Evolutionary conservation across 2,113 vertebrate genomes (phyloP).

Genomic region (Ceratotherium simum): DNA sequence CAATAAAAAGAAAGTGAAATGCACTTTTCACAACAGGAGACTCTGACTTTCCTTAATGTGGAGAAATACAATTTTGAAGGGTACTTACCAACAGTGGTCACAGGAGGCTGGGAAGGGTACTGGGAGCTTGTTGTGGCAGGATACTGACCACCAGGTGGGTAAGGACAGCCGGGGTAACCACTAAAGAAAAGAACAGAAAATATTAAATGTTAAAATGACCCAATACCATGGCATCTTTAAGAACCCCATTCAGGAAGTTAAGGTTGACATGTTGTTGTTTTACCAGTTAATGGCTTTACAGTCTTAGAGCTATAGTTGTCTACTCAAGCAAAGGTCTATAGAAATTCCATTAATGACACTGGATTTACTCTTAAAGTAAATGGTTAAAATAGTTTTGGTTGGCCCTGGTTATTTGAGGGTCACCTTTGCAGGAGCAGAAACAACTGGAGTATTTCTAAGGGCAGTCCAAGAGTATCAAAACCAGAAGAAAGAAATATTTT

Average conservation of each 20-base stretch:
- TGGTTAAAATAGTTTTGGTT: constrained; percentile 17
- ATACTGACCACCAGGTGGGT: constrained; percentile 91
- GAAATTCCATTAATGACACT: constrained; percentile 36
- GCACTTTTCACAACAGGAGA: neutral
- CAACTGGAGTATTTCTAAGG: neutral
- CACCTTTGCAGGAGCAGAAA: constrained; percentile 27
- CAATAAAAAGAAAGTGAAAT: constrained; percentile 13
- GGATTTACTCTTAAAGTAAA: neutral
- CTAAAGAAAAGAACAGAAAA: constrained; percentile 81
- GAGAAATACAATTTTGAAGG: constrained; percentile 49
- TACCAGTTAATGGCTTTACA: neutral
- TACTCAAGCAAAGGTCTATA: neutral
- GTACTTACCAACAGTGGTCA: constrained; percentile 95
- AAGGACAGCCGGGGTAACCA: constrained; percentile 94
- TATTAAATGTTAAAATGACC: constrained; percentile 21
- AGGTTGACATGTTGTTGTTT: neutral
- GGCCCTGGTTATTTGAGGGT: neutral
- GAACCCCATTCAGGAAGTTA: neutral
- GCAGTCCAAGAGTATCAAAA: neutral
- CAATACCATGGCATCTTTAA: neutral
- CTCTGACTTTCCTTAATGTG: neutral
- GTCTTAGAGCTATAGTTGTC: constrained; percentile 2
- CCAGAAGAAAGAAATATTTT: neutral
- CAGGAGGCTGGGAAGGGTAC: constrained; percentile 93
- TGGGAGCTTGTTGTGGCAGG: constrained; percentile 92